Evolutionary conservation across 1,140 invertebrate species (phyloP), one percentile per base, ranked within the genome.

Genomic region (Diachasma alloeum): DNA sequence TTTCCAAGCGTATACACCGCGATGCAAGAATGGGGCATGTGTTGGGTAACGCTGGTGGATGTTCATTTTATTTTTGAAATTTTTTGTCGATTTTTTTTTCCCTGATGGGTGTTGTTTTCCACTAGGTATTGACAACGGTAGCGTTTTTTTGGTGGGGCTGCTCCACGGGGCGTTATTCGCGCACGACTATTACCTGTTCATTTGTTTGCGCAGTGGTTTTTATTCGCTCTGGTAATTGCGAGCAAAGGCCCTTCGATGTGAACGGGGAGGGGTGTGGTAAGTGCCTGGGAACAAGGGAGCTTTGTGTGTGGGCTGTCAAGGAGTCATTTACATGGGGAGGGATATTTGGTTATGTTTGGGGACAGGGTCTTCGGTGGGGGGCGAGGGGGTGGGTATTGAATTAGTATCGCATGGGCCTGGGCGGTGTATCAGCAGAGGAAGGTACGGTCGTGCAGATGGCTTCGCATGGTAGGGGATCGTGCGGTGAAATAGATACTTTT

Each of bases 141-240:
- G 15, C 48, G 5, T 53, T 53, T 53, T 53, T 53, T 19, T 19
- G 6, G 48, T 53, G 17, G 13, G 4, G 22, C 24, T 66, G 59
- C 26, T 31, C 22, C 3, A 0, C 15, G 36, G 5, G 26, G 66
- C 66, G 13, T 37, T 37, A 37, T 66, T 26, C 24, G 22, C 15
- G 26, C 8, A 9, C 22, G n/a, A 68, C 66, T 36, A 68, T 19
- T 68, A 36, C 17, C 17, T 11, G 26, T 19, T 37, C 36, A 37
- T 68, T 37, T 68, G 26, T 68, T 19, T 69, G 42, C 67, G 37
- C 36, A 68, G 22, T 53, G 46, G 22, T 67, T 75, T 69, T 75
- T 69, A 75, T 75, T 75, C 74, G 67, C 63, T 26, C 22, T 42
- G 74, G 37, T 75, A 75, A 75, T 75, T 75, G 26, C 74, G 17